Base-by-base conservation (phyloP, 2,888 invertebrate genomes). In the Callosobruchus maculatus region DNA sequence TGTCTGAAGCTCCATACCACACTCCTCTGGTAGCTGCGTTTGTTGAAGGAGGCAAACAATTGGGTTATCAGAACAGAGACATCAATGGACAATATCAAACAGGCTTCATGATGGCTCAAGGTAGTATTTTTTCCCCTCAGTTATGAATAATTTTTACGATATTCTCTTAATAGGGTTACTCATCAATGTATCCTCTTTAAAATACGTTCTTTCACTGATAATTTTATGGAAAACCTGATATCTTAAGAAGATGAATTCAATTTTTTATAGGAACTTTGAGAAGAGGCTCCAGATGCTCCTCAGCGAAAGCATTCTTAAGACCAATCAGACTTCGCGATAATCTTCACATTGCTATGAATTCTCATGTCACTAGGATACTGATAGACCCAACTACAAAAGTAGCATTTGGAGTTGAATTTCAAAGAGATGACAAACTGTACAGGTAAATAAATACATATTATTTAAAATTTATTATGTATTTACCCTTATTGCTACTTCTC, bases 91-190 rank as follows among this genome's bases (percentile, higher is more conserved):
- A 94, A 81, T 91, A 91, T 77, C 96, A 96, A 85, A 92, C 94
- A 0, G 97, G 97, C 0, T 96, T 96, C 82, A 95, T 96, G 95
- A 93, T 95, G 68, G 95, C 95, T 0, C 96, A 96, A 85, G 94
- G 94, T 2, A 31, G 31, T n/a, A n/a, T n/a, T n/a, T n/a, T n/a
- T n/a, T n/a, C n/a, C n/a, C n/a, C n/a, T n/a, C n/a, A n/a, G n/a
- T n/a, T n/a, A n/a, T n/a, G n/a, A n/a, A n/a, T n/a, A n/a, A n/a
- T n/a, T n/a, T n/a, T n/a, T n/a, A n/a, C n/a, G n/a, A n/a, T n/a
- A n/a, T n/a, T n/a, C n/a, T n/a, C n/a, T n/a, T n/a, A n/a, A n/a
- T n/a, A n/a, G n/a, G n/a, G n/a, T n/a, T n/a, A n/a, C n/a, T n/a
- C n/a, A n/a, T n/a, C n/a, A n/a, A n/a, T n/a, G n/a, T n/a, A n/a